phyloP scores from a whole-genome alignment of 2,797 vertebrate genomes.

The Linurgus olivaceus region DNA sequence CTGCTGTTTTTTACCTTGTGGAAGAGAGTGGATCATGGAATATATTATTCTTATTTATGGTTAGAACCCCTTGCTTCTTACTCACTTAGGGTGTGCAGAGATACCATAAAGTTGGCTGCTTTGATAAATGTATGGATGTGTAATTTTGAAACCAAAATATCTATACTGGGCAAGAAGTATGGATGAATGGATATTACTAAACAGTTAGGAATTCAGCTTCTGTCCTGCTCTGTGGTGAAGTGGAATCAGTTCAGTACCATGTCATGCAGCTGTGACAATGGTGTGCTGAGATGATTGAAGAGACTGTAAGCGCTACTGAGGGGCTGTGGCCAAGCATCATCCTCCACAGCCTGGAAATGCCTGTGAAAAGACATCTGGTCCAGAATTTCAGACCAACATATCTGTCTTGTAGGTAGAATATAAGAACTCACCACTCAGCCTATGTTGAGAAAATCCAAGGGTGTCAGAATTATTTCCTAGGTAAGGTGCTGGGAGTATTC shows the following conservation, averaged over 20 bases:
- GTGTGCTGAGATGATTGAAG: neutral
- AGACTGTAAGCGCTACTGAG: neutral
- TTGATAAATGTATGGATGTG: neutral
- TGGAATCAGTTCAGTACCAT: neutral
- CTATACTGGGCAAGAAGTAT: neutral
- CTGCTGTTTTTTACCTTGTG: neutral
- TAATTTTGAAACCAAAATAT: neutral
- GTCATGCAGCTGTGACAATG: neutral
- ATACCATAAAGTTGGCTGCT: neutral
- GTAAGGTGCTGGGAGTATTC: neutral
- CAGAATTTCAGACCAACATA: neutral
- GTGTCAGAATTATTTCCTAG: neutral
- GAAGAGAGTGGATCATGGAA: neutral
- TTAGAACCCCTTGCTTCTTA: neutral
- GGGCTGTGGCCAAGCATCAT: rapidly evolving
- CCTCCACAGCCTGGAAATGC: neutral
- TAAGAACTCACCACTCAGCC: neutral
- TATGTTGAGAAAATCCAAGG: neutral
- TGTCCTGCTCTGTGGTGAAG: neutral
- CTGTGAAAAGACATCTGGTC: rapidly evolving
- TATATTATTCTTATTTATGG: neutral
- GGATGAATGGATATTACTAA: neutral
- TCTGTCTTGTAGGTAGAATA: neutral
- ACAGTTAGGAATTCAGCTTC: neutral
- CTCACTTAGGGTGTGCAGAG: neutral